These are phyloP conservation scores for Sclerurus mexicanus DNA, from an alignment of 2,113 vertebrate genomes.

Conservation along the genomic window DNA sequence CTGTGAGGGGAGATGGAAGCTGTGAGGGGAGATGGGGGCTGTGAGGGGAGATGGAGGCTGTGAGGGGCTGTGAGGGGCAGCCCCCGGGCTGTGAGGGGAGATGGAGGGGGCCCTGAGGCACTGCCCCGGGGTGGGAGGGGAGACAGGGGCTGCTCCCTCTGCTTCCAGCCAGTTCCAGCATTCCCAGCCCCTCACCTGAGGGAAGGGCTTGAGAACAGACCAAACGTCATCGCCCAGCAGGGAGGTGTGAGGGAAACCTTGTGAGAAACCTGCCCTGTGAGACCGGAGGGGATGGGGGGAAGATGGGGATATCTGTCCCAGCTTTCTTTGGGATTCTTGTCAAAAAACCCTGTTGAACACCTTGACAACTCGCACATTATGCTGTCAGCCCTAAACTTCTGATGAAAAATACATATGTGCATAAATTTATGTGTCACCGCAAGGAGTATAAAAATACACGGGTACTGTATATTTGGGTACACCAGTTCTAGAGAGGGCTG, in stretches of 20 bases:
- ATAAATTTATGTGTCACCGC: neutral
- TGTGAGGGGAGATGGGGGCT: neutral
- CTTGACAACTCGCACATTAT: neutral
- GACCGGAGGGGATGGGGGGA: accelerated
- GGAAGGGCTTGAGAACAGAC: neutral
- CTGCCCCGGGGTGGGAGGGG: neutral
- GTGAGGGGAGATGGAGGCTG: neutral
- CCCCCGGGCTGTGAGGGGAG: neutral
- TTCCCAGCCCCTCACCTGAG: neutral
- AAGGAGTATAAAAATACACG: conserved; percentile 13
- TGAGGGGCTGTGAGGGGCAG: neutral
- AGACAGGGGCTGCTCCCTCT: accelerated
- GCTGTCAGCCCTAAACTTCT: neutral
- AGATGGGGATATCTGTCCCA: neutral
- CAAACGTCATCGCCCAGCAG: accelerated
- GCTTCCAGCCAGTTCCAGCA: accelerated
- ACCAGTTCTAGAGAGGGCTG: neutral
- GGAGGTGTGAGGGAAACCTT: accelerated
- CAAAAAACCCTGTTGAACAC: neutral
- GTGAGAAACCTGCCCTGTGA: accelerated
- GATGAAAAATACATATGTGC: neutral
- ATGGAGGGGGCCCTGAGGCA: no score
- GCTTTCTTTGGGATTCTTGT: neutral
- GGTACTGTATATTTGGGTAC: neutral
- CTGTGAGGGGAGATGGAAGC: no score